Evolutionary conservation across 2,888 invertebrate genomes (phyloP).

Genomic region (Heterodera filipjevi): DNA sequence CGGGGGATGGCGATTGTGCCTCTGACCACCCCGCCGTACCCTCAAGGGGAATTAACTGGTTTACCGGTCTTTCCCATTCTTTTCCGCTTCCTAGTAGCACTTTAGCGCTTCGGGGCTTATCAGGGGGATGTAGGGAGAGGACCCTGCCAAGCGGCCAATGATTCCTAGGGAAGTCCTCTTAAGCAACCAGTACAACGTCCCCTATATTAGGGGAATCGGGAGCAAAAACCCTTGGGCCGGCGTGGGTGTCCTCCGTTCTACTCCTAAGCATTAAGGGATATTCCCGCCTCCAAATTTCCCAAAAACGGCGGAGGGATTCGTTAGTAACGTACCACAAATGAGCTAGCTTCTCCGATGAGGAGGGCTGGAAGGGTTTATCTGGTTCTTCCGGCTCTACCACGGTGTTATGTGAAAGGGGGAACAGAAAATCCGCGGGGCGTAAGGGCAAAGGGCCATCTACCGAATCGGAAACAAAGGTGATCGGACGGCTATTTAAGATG

Average conservation of each 20-base stretch:
- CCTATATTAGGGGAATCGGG: not conserved
- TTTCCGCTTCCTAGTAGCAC: not conserved
- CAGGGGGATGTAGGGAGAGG: not conserved
- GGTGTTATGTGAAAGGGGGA: constrained; percentile 1
- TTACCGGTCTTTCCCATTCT: not conserved
- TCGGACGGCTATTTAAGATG: constrained; percentile 27
- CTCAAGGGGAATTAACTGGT: not conserved
- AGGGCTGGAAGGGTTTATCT: not conserved
- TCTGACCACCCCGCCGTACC: not conserved
- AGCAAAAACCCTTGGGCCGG: not conserved
- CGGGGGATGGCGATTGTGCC: not conserved
- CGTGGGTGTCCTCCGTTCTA: not conserved
- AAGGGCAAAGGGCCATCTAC: not conserved
- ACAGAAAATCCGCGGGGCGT: constrained; percentile 26
- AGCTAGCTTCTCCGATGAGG: not conserved
- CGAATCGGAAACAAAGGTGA: constrained; percentile 3
- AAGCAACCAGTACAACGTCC: not conserved
- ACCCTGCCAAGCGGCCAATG: not conserved
- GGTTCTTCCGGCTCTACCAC: not conserved
- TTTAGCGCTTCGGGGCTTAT: not conserved
- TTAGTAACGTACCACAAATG: not conserved
- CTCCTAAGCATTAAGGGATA: not conserved
- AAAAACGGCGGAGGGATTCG: not conserved
- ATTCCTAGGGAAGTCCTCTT: not conserved
- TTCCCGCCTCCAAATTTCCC: not conserved